Percentiles rank a stretch among this genome's conserved stretches.
Evolutionary conservation across 2,888 invertebrate species (phyloP).

Genomic region (Andrena chrysosceles): DNA sequence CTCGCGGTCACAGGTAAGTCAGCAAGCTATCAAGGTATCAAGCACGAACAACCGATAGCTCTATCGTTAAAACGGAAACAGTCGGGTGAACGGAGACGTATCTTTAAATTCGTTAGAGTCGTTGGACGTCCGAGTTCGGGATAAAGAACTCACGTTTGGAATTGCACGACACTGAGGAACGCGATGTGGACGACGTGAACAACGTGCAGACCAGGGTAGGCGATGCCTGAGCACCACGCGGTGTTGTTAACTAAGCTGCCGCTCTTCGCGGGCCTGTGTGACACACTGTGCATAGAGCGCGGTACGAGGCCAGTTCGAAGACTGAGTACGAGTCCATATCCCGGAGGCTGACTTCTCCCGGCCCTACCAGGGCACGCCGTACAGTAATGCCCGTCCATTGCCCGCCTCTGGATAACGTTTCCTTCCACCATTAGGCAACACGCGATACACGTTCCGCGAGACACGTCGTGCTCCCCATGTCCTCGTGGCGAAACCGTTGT

Average conservation of each 20-base stretch:
- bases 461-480: slow-evolving; percentile 41
- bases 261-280: slow-evolving; percentile 58
- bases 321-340: slow-evolving; percentile 77
- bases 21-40: neutral
- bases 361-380: slow-evolving; percentile 76
- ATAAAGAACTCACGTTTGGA: slow-evolving; percentile 9
- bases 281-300: slow-evolving; percentile 64
- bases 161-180: slow-evolving; percentile 32
- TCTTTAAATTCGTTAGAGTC: no score
- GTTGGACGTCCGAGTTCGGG: neutral
- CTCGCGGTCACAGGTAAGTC: neutral
- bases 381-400: slow-evolving; percentile 65
- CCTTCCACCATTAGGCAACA: slow-evolving; percentile 71
- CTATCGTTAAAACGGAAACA: neutral
- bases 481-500: slow-evolving; percentile 44
- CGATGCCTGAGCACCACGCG: slow-evolving; percentile 47
- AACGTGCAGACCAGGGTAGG: neutral
- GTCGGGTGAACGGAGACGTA: no score
- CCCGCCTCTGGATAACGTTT: slow-evolving; percentile 74
- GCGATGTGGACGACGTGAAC: slow-evolving; percentile 6
- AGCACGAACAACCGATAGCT: neutral
- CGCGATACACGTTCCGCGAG: slow-evolving; percentile 52
- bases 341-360: slow-evolving; percentile 76
- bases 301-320: slow-evolving; percentile 75
- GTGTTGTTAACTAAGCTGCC: slow-evolving; percentile 57